These are phyloP conservation scores for Ferdinandea cuprea DNA, from an alignment of 2,888 invertebrate species.

Conservation along the genomic window DNA sequence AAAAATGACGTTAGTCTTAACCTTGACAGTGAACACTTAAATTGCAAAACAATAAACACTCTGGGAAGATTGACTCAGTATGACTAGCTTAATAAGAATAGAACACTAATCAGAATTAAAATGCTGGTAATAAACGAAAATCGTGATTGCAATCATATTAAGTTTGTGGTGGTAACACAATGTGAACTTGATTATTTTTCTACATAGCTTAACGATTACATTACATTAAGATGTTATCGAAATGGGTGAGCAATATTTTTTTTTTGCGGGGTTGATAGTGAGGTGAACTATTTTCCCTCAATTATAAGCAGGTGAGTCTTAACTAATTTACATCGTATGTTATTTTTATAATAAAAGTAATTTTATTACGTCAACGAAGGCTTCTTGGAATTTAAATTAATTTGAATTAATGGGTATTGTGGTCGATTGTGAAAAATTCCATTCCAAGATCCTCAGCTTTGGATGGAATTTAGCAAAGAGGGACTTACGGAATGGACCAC, in stretches of 20 bases:
- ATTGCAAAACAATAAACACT: conserved; percentile 27
- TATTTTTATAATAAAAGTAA: neutral
- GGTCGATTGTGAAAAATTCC: too few species aligned
- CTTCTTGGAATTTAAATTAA: neutral
- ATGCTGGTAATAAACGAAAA: conserved; percentile 44
- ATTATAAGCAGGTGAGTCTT: conserved; percentile 5
- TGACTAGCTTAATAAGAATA: conserved; percentile 15
- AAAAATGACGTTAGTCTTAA: conserved; percentile 19
- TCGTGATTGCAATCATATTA: conserved; percentile 55
- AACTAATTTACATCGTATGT: neutral
- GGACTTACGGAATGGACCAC: too few species aligned
- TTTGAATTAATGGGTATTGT: neutral
- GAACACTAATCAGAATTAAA: conserved; percentile 37
- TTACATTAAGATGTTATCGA: conserved; percentile 46
- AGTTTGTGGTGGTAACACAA: neutral
- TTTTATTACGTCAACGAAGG: neutral
- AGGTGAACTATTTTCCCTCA: conserved; percentile 47
- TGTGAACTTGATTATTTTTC: conserved; percentile 17
- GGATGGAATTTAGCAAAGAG: too few species aligned
- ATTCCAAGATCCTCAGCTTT: too few species aligned
- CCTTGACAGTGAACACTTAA: conserved; percentile 57
- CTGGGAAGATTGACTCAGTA: conserved; percentile 27
- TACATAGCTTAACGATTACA: neutral
- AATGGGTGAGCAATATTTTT: conserved; percentile 45
- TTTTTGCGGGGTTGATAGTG: neutral